Conservation (phyloP, 1,140 invertebrate species). For the Drusus annulatus region DNA sequence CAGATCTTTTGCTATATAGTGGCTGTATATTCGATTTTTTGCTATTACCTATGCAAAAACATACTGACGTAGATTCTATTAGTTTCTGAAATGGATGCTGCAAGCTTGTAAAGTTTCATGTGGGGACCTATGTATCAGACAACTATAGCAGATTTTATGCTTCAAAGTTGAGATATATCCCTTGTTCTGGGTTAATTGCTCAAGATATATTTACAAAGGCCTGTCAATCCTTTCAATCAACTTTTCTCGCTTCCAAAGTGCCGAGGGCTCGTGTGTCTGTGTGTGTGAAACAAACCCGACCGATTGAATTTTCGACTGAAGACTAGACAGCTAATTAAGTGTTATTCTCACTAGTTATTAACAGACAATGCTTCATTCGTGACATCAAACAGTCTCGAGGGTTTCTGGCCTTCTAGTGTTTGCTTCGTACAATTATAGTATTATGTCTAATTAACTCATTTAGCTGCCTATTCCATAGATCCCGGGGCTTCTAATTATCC, state of each 20-base stretch:
- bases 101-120: no score
- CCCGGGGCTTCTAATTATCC: not conserved
- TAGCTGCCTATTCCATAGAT: slow-evolving; percentile 22
- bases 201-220: not conserved
- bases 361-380: slow-evolving; percentile 22
- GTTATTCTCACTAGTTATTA: slow-evolving; percentile 3
- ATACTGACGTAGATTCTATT: no score
- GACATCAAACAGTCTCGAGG: slow-evolving; percentile 20
- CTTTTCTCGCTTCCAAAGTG: not conserved
- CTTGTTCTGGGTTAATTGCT: not conserved
- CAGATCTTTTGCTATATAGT: no score
- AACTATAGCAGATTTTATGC: no score
- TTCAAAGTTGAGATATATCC: no score
- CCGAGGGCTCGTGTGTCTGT: not conserved
- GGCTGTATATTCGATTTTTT: no score
- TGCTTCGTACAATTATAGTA: slow-evolving; percentile 4
- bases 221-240: slow-evolving; percentile 27
- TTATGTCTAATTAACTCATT: slow-evolving; percentile 29
- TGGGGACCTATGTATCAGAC: no score
- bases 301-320: not conserved
- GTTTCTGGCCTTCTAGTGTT: slow-evolving; percentile 20
- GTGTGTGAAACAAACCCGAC: slow-evolving; percentile 1
- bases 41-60: no score
- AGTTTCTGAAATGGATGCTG: no score
- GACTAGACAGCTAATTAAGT: slow-evolving; percentile 26